Evolutionary conservation across 1,140 invertebrate genomes (phyloP).

Genomic region (Drosophila aff.): DNA sequence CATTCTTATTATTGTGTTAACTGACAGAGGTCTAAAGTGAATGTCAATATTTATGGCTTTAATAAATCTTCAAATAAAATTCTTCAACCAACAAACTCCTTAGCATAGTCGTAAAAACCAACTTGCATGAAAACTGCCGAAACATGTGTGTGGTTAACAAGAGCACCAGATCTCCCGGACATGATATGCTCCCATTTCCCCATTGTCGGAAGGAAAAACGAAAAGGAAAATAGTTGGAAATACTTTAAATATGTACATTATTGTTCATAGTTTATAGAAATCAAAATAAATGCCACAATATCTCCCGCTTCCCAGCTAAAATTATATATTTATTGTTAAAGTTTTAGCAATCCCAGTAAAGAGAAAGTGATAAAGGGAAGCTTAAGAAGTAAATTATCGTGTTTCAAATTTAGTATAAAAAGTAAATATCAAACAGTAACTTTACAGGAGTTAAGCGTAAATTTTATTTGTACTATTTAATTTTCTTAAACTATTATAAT

Average conservation of each 20-base stretch:
- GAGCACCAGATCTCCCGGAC: slow-evolving; percentile 41
- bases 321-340: not conserved
- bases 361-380: not conserved
- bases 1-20: not conserved
- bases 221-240: slow-evolving; percentile 12
- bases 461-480: too few species aligned
- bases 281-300: slow-evolving; percentile 10
- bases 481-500: not conserved
- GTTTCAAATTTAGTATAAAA: not conserved
- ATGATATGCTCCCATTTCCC: slow-evolving; percentile 40
- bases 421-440: not conserved
- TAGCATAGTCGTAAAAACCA: slow-evolving; percentile 26
- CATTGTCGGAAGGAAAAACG: slow-evolving; percentile 7
- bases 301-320: not conserved
- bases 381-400: not conserved
- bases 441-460: too few species aligned
- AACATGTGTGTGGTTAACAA: slow-evolving; percentile 11
- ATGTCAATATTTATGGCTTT: slow-evolving; percentile 14
- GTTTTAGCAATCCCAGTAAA: not conserved
- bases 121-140: not conserved
- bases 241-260: slow-evolving; percentile 31
- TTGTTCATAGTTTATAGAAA: slow-evolving; percentile 14
- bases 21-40: not conserved
- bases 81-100: slow-evolving; percentile 16
- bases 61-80: not conserved